phyloP scores from a whole-genome alignment of 2,797 vertebrate species.

The Argentina silus region DNA sequence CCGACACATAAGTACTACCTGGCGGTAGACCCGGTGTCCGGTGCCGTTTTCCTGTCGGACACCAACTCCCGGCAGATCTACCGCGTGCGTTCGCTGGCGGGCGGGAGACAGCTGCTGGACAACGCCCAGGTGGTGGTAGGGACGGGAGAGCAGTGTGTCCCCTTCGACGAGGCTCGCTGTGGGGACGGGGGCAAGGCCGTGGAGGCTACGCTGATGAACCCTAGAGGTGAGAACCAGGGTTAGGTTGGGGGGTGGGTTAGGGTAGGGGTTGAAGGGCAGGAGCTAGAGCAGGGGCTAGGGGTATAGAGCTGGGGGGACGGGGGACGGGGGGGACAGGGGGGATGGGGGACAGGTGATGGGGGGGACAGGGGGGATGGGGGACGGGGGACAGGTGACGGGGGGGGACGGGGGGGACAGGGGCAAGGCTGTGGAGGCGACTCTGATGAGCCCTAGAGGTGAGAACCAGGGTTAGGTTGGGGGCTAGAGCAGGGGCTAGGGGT shows the following conservation, averaged over 20 bases:
- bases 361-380: too few relatives aligned
- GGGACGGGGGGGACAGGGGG: too few relatives aligned
- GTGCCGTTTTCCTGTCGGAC: constrained; percentile 85
- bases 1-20: constrained; percentile 90
- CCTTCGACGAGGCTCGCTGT: constrained; percentile 86
- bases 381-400: not conserved
- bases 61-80: constrained; percentile 88
- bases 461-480: not conserved
- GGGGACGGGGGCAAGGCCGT: constrained; percentile 89
- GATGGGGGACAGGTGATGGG: too few relatives aligned
- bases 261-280: not conserved
- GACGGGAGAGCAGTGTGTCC: constrained; percentile 88
- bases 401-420: constrained; percentile 84
- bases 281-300: too few relatives aligned
- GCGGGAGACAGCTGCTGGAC: constrained; percentile 78
- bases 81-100: constrained; percentile 80
- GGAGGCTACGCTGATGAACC: constrained; percentile 88
- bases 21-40: constrained; percentile 87
- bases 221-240: constrained; percentile 78
- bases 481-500: too few relatives aligned
- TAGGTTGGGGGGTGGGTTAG: not conserved
- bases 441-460: constrained; percentile 89
- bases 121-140: constrained; percentile 87
- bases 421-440: constrained; percentile 86
- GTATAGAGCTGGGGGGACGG: too few relatives aligned